These are phyloP conservation scores for Eilema sororculum DNA, from an alignment of 2,888 invertebrate species.

Conservation along the genomic window DNA sequence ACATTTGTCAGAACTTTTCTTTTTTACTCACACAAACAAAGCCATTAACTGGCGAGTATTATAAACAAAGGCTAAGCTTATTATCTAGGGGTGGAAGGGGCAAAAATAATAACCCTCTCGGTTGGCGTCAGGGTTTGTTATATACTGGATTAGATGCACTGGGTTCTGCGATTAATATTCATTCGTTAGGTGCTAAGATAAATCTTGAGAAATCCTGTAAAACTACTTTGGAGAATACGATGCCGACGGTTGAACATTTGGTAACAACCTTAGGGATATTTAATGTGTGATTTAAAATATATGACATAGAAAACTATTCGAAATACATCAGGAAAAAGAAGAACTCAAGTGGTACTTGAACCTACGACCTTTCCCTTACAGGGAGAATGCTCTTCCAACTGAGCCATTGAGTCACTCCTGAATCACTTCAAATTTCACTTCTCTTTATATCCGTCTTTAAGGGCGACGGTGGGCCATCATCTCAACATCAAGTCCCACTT, in stretches of 20 bases:
- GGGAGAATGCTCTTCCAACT: too few relatives aligned
- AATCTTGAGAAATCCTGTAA: constrained; percentile 12
- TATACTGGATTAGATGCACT: constrained; percentile 27
- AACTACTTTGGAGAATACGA: not conserved
- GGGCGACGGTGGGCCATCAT: too few relatives aligned
- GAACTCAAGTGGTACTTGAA: too few relatives aligned
- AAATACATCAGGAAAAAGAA: too few relatives aligned
- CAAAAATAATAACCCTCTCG: constrained; percentile 43
- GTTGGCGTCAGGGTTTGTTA: constrained; percentile 28
- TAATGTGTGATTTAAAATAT: too few relatives aligned
- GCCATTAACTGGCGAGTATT: constrained; percentile 47
- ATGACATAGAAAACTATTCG: too few relatives aligned
- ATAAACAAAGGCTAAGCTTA: constrained; percentile 56
- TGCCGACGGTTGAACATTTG: not conserved
- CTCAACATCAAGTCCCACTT: too few relatives aligned
- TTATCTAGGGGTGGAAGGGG: constrained; percentile 41
- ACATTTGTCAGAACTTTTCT: constrained; percentile 29
- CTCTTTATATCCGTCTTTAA: too few relatives aligned
- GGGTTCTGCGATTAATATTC: constrained; percentile 44
- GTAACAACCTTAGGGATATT: not conserved
- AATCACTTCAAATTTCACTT: too few relatives aligned
- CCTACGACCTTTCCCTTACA: too few relatives aligned
- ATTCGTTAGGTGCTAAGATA: constrained; percentile 31
- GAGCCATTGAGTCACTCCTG: too few relatives aligned
- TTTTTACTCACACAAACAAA: constrained; percentile 41